Evolutionary conservation across 1,140 invertebrate species (phyloP), one percentile per base, ranked within the genome.

Genomic region (Gonioctena quinquepunctata): DNA sequence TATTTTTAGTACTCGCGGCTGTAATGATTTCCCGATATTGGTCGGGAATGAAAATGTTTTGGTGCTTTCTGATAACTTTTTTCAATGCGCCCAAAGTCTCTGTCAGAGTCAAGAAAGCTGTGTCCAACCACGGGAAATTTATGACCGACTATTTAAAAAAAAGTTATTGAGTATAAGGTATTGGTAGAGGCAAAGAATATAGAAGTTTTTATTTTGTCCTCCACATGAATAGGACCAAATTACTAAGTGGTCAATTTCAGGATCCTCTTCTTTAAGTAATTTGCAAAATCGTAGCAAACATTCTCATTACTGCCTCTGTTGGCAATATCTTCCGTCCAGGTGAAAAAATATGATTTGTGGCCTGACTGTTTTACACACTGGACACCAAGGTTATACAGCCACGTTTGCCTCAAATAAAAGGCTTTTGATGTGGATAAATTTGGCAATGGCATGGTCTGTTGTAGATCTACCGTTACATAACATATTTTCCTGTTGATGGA

Each of bases 391-490:
- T 73, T 73, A 62, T 75, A 73, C 22, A 77, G 64, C 68, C 66
- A 77, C 28, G 76, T 68, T 61, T 79, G 76, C 18, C 72, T 7
- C 52, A 71, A 59, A 61, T 77, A 77, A 56, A 74, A 78, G 23
- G 76, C 72, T 57, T 78, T 76, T 48, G 71, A 75, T 11, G 76
- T 79, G 25, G 68, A 25, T 33, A 79, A 21, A 56, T 73, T 75
- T 1, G 73, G 67, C n/a, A 75, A 48, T 22, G 71, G 71, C 66
- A 73, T 72, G 5, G 70, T 76, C 67, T 77, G 71, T 57, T 76
- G 74, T 50, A 78, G 57, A 66, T 76, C 71, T 19, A 77, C 62
- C 18, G 76, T 78, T 49, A 77, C 68, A 66, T 68, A 75, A 21
- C 50, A 61, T 42, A 22, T 72, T 67, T 22, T 60, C 50, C 11